Base-by-base conservation (phyloP, 2,888 invertebrate species). In the Philereme transversata region DNA sequence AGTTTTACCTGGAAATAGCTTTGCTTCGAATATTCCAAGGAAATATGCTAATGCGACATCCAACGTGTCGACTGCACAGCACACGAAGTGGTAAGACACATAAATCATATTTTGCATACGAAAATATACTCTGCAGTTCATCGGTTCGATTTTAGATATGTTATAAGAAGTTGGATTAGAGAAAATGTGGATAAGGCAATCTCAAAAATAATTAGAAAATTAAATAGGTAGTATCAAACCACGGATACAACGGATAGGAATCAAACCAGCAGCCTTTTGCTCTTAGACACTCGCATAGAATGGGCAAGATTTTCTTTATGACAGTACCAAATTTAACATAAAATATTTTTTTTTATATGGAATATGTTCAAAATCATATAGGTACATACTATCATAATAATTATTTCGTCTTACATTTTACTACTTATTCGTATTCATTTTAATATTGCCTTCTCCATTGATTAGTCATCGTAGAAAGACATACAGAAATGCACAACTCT, bases 71-170 rank as follows among this genome's bases (percentile, higher is more conserved):
- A 63, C 67, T 54, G 60, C 58, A 51, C 51, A 61, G 54, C 57
- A 55, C 61, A 60, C 52, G 68, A 71, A 73, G 76, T 72, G 70
- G 73, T 70, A 74, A 77, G 76, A 74, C 72, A 75, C 81, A 89
- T 90, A 88, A 89, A 90, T 90, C 89, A 90, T 87, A 81, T 84
- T 86, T 80, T 81, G 83, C 82, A 83, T 84, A 78, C 78, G 70
- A 77, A 74, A 77, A 79, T 77, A 79, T 74, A 79, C 77, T 76
- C 73, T 53, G 64, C 79, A 81, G 82, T 80, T 82, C 86, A 87
- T 85, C 78, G 84, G 78, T 79, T 83, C 81, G 80, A 85, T 84
- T 85, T 81, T 73, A 78, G 79, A 76, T 78, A 78, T 78, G 77
- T 79, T 78, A 79, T 78, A 79, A 78, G 75, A 73, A 74, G 70